phyloP scores from a whole-genome alignment of 2,888 invertebrate species.

The Xylota sylvarum region DNA sequence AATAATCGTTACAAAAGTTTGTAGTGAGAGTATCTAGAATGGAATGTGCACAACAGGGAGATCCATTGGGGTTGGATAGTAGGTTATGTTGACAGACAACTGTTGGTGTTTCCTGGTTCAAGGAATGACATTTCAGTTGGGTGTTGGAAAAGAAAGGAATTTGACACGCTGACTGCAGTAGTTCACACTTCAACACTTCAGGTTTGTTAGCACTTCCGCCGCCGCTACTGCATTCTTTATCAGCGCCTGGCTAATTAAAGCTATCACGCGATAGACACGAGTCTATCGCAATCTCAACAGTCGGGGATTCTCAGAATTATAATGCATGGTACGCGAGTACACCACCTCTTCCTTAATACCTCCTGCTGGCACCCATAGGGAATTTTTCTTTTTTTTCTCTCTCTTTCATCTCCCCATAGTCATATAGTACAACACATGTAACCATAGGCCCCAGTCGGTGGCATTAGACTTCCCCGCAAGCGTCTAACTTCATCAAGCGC shows the following conservation, averaged over 20 bases:
- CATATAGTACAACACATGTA: constrained; percentile 47
- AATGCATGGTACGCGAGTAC: constrained; percentile 16
- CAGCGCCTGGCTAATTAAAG: neutral
- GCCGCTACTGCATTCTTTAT: neutral
- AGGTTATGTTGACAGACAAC: constrained; percentile 13
- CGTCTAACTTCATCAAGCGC: neutral
- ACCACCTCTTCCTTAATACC: neutral
- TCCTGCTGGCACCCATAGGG: neutral
- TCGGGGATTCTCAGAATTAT: constrained; percentile 30
- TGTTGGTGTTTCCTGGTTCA: constrained; percentile 2
- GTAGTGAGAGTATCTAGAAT: constrained; percentile 6
- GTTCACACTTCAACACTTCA: neutral
- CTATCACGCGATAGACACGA: constrained; percentile 26
- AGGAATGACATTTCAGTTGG: neutral
- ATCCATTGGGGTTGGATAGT: neutral
- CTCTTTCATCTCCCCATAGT: neutral
- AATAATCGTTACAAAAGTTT: constrained; percentile 21
- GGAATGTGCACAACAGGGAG: neutral
- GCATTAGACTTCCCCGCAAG: neutral
- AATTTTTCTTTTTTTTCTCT: neutral
- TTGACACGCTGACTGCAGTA: neutral
- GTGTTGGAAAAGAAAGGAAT: neutral
- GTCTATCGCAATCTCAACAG: constrained; percentile 23
- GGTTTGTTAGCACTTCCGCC: neutral
- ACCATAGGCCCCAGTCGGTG: constrained; percentile 17